These are phyloP conservation scores for Drosophila eohydei DNA, from an alignment of 2,888 invertebrate genomes.

Conservation along the genomic window DNA sequence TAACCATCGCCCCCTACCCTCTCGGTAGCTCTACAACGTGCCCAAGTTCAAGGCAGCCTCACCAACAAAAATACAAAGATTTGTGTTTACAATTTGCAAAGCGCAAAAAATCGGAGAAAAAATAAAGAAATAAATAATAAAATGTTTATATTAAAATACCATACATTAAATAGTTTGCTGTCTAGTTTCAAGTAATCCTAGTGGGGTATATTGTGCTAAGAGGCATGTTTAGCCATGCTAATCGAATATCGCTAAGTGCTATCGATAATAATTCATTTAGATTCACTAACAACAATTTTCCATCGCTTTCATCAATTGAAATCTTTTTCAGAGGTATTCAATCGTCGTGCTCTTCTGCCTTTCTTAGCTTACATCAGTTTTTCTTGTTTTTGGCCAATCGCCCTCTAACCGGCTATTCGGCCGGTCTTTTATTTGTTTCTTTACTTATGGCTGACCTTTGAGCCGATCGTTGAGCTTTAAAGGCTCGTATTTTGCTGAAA, in stretches of 20 bases:
- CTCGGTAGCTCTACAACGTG: constrained; percentile 4
- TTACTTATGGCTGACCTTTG: constrained; percentile 25
- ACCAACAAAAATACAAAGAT: constrained; percentile 38
- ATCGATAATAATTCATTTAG: neutral
- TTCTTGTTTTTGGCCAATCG: constrained; percentile 6
- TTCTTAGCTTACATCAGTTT: constrained; percentile 21
- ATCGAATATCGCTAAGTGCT: neutral
- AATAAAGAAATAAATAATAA: constrained; percentile 14
- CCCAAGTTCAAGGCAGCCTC: constrained; percentile 49
- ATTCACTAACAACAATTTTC: too few species aligned
- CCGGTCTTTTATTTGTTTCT: neutral
- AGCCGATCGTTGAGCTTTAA: constrained; percentile 38
- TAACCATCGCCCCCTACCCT: neutral
- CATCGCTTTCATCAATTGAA: too few species aligned
- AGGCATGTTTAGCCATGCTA: neutral
- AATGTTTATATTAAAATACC: constrained; percentile 35
- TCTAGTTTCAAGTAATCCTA: too few species aligned
- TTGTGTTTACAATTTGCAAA: constrained; percentile 53
- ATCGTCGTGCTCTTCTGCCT: neutral
- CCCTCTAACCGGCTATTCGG: constrained; percentile 2
- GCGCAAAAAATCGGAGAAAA: constrained; percentile 13
- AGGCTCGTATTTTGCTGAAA: constrained; percentile 18
- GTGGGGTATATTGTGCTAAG: neutral
- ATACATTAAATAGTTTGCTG: constrained; percentile 3
- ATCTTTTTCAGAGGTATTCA: neutral